These are phyloP conservation scores for Eupristina koningsbergeri DNA, from an alignment of 1,140 invertebrate species.

Conservation along the genomic window DNA sequence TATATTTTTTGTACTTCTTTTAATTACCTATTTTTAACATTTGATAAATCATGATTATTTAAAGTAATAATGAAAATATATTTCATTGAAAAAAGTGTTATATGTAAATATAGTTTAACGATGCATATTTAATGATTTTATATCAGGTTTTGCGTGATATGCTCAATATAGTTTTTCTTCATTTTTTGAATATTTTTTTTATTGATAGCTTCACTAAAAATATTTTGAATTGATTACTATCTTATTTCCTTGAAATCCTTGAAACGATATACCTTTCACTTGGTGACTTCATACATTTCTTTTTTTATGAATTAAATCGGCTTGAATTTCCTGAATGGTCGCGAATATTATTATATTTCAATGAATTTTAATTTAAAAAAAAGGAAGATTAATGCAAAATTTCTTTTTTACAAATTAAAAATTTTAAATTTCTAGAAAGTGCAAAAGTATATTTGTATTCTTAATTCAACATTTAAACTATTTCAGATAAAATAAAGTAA, in stretches of 20 bases:
- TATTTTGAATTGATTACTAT: slow-evolving; percentile 7
- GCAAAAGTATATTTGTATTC: no score
- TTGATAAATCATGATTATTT: no score
- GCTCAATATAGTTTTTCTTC: neutral
- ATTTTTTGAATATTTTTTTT: neutral
- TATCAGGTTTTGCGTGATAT: neutral
- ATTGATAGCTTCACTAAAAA: neutral
- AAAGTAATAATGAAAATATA: neutral
- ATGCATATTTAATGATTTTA: neutral
- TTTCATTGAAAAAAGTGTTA: neutral
- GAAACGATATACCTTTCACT: slow-evolving; percentile 17
- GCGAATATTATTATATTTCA: no score
- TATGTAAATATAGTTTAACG: neutral
- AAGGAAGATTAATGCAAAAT: no score
- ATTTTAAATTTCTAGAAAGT: no score
- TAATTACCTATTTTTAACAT: no score
- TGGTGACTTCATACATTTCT: neutral
- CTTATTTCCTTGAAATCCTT: slow-evolving; percentile 20
- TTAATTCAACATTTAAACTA: no score
- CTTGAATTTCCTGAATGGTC: neutral
- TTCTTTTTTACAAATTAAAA: no score
- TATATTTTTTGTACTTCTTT: no score
- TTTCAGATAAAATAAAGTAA: no score
- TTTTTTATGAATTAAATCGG: neutral
- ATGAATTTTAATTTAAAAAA: no score